Evolutionary conservation across 2,113 vertebrate species (phyloP).

Genomic region (Talpa occidentalis): DNA sequence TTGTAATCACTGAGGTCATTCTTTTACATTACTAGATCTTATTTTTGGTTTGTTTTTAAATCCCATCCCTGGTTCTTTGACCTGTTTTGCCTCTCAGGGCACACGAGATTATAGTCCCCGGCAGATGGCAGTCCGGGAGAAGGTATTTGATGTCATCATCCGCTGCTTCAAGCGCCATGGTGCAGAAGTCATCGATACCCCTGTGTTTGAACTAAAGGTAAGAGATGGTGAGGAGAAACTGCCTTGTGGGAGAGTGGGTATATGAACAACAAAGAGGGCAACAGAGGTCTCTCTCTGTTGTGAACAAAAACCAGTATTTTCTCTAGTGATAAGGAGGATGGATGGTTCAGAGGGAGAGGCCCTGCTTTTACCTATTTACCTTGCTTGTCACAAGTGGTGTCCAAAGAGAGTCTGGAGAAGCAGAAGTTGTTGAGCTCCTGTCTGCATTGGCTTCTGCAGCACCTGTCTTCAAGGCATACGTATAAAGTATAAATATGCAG

Average conservation of each 20-base stretch:
- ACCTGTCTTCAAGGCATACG: background rate
- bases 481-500: constrained; percentile 10
- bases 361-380: background rate
- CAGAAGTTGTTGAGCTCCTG: background rate
- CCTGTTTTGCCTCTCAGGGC: constrained; percentile 87
- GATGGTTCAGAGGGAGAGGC: constrained; percentile 24
- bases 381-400: background rate
- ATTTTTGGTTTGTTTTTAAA: constrained; percentile 60
- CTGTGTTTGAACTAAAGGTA: constrained; percentile 98
- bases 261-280: background rate
- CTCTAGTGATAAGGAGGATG: background rate
- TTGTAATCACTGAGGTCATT: constrained; percentile 27
- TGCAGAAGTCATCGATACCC: constrained; percentile 97
- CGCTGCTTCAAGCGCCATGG: constrained; percentile 96
- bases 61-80: constrained; percentile 34
- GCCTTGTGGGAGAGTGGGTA: background rate
- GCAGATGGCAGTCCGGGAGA: constrained; percentile 99
- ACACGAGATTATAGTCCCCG: constrained; percentile 96
- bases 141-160: constrained; percentile 92
- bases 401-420: constrained; percentile 2
- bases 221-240: constrained; percentile 40
- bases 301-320: constrained; percentile 9
- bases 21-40: constrained; percentile 41
- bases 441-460: background rate
- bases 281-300: background rate